Conservation (phyloP, 2,113 vertebrate species). For the Telmatochromis sp. region DNA sequence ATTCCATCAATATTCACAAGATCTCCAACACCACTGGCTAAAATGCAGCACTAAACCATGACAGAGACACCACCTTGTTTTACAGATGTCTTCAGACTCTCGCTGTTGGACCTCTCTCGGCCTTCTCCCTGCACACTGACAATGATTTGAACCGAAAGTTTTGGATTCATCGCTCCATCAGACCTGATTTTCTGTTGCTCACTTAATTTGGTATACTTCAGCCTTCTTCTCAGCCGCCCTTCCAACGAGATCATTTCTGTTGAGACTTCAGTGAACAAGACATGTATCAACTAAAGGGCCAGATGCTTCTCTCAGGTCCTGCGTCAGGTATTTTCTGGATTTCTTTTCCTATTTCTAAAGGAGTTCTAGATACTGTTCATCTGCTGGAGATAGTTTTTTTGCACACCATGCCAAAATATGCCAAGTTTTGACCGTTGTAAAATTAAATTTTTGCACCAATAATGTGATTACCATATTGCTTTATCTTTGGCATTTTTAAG, state of each 20-base stretch:
- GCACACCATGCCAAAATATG: not conserved
- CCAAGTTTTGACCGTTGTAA: accelerated
- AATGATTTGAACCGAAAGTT: not conserved
- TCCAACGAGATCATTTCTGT: not conserved
- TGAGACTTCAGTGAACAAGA: not conserved
- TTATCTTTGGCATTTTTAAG: not conserved
- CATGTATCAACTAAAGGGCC: not conserved
- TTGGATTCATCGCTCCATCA: not conserved
- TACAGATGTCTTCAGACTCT: not conserved
- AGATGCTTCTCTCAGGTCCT: not conserved
- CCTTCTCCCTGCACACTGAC: accelerated
- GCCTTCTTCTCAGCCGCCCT: not conserved
- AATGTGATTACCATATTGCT: not conserved
- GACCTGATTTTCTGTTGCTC: not conserved
- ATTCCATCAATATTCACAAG: not conserved
- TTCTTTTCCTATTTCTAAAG: not conserved
- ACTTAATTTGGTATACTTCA: not conserved
- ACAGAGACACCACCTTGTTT: accelerated
- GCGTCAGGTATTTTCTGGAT: not conserved
- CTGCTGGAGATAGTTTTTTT: not conserved
- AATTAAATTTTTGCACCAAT: not conserved
- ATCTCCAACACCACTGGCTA: not conserved
- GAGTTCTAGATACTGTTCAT: not conserved
- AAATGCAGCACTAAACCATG: not conserved
- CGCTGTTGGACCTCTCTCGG: accelerated